phyloP scores from a whole-genome alignment of 1,140 invertebrate genomes.

The Caligus rogercresseyi region DNA sequence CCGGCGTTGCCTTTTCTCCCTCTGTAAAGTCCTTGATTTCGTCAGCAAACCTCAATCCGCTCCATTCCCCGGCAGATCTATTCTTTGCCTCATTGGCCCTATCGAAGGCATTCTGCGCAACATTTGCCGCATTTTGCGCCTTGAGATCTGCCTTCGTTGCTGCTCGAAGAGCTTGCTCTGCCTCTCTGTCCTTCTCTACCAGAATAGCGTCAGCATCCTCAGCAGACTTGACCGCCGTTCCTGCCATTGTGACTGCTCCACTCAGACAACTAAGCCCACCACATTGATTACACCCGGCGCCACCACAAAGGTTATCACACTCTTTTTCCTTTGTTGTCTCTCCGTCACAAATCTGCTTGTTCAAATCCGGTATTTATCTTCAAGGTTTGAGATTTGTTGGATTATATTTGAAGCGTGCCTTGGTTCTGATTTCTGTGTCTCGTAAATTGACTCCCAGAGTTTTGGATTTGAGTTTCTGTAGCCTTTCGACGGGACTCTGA shows the following conservation, averaged over 20 bases:
- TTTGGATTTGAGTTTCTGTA: slow-evolving; percentile 56
- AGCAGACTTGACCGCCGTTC: slow-evolving; percentile 61
- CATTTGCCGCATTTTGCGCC: slow-evolving; percentile 35
- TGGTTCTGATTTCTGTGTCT: slow-evolving; percentile 42
- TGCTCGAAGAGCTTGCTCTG: slow-evolving; percentile 43
- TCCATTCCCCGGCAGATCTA: slow-evolving; percentile 35
- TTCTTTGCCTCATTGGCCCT: slow-evolving; percentile 37
- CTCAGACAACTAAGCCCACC: slow-evolving; percentile 71
- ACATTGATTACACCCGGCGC: slow-evolving; percentile 76
- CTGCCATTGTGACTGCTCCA: slow-evolving; percentile 68
- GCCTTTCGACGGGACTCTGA: slow-evolving; percentile 62
- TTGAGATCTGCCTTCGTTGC: slow-evolving; percentile 39
- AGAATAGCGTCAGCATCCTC: slow-evolving; percentile 61
- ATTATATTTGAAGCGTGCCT: slow-evolving; percentile 44
- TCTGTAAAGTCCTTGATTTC: slow-evolving; percentile 53
- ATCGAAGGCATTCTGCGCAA: slow-evolving; percentile 41
- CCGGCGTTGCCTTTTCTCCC: slow-evolving; percentile 52
- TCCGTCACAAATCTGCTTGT: slow-evolving; percentile 71
- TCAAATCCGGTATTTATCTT: slow-evolving; percentile 60
- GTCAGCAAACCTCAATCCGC: slow-evolving; percentile 39
- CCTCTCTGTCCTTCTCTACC: slow-evolving; percentile 52
- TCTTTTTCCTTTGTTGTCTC: slow-evolving; percentile 42
- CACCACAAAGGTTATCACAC: slow-evolving; percentile 77
- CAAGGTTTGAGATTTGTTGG: slow-evolving; percentile 43
- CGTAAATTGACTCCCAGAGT: slow-evolving; percentile 47